Conservation (phyloP, 2,797 vertebrate species). For the Gouania willdenowi region DNA sequence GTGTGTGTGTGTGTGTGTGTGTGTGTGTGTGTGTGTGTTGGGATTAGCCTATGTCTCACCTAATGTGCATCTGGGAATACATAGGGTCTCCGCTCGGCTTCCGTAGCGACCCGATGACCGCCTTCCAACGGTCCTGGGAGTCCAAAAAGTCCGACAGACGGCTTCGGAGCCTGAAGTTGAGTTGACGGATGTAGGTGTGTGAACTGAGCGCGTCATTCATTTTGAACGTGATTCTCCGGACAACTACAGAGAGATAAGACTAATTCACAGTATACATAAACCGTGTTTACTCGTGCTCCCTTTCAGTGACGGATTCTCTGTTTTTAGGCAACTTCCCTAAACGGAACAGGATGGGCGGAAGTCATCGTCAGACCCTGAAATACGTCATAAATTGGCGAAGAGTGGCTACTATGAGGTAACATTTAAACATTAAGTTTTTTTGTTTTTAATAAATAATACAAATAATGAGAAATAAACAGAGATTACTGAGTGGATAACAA, state of each 20-base stretch:
- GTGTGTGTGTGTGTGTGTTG: no score
- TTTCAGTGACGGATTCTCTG: conserved; percentile 37
- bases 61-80: conserved; percentile 86
- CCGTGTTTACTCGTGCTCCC: background rate
- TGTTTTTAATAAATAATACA: no score
- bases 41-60: conserved; percentile 56
- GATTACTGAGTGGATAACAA: no score
- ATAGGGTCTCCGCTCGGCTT: conserved; percentile 77
- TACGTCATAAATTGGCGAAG: no score
- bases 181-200: conserved; percentile 79
- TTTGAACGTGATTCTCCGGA: no score
- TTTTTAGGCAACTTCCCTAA: conserved; percentile 73
- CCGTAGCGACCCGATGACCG: conserved; percentile 78
- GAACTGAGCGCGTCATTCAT: conserved; percentile 78
- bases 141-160: conserved; percentile 84
- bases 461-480: no score
- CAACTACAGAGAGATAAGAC: background rate
- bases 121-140: conserved; percentile 87
- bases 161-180: conserved; percentile 71
- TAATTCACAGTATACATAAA: background rate
- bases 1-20: no score
- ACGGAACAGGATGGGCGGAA: conserved; percentile 38
- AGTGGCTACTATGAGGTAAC: no score
- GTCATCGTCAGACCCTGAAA: no score
- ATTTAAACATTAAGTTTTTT: no score